phyloP scores from a whole-genome alignment of 53 echinoderm and acorn worm species.

The Astropecten irregularis region DNA sequence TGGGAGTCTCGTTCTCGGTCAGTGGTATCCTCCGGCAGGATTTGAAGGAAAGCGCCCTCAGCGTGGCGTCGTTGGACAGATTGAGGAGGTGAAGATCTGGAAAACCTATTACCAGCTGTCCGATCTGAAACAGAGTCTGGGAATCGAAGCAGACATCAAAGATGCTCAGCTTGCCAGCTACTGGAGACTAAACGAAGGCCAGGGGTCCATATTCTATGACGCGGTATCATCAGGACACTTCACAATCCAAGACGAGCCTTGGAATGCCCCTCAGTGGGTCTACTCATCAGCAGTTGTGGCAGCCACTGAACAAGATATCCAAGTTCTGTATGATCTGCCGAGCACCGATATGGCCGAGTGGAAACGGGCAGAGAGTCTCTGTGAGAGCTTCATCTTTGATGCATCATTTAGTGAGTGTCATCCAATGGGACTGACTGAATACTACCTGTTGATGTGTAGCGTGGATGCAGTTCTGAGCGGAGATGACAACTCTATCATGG shows the following conservation, averaged over 20 bases:
- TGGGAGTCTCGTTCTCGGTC: slow-evolving; percentile 73
- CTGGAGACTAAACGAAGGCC: slow-evolving; percentile 83
- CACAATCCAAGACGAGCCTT: slow-evolving; percentile 59
- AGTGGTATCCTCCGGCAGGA: slow-evolving; percentile 70
- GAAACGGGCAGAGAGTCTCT: slow-evolving; percentile 23
- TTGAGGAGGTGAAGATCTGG: slow-evolving; percentile 89
- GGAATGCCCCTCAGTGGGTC: slow-evolving; percentile 76
- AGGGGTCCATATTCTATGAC: slow-evolving; percentile 70
- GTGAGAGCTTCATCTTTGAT: slow-evolving; percentile 45
- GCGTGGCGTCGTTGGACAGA: slow-evolving; percentile 73
- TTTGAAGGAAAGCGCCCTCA: slow-evolving; percentile 61
- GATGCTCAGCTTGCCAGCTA: slow-evolving; percentile 63
- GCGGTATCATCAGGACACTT: slow-evolving; percentile 55
- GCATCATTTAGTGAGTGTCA: slow-evolving; percentile 24
- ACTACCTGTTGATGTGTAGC: slow-evolving; percentile 69
- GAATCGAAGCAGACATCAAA: slow-evolving; percentile 33
- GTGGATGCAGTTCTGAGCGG: slow-evolving; percentile 56
- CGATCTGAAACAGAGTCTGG: slow-evolving; percentile 48
- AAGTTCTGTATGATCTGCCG: slow-evolving; percentile 37
- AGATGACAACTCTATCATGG: slow-evolving; percentile 55
- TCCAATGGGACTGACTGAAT: slow-evolving; percentile 49
- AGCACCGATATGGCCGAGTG: slow-evolving; percentile 18
- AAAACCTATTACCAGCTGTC: slow-evolving; percentile 56
- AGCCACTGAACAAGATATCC: slow-evolving; percentile 2
- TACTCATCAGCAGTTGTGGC: slow-evolving; percentile 66